Evolutionary conservation across 2,888 invertebrate genomes (phyloP).

Genomic region (Pammene fasciana): DNA sequence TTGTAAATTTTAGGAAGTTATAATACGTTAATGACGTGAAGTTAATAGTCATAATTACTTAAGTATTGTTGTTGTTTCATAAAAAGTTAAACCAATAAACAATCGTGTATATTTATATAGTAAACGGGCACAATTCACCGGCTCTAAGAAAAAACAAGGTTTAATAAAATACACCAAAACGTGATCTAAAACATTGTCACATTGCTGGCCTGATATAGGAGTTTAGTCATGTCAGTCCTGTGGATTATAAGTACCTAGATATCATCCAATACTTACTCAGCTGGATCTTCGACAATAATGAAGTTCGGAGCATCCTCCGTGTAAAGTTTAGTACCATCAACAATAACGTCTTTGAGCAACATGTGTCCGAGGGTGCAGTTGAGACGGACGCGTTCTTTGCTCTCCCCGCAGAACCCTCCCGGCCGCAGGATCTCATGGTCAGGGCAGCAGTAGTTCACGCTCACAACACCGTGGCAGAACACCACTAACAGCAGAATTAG

Average conservation of each 20-base stretch:
- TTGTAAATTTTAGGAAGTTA: no score
- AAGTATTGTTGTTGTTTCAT: no score
- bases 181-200: no score
- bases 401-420: slow-evolving; percentile 55
- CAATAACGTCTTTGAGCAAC: slow-evolving; percentile 64
- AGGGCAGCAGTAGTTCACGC: slow-evolving; percentile 60
- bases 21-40: no score
- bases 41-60: no score
- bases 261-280: slow-evolving; percentile 61
- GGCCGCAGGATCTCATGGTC: slow-evolving; percentile 55
- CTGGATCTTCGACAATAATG: slow-evolving; percentile 68
- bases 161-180: not conserved
- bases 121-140: no score
- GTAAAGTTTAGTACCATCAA: slow-evolving; percentile 66
- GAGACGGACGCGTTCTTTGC: slow-evolving; percentile 49
- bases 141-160: no score
- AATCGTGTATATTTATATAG: no score
- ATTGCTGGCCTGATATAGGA: no score
- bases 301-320: slow-evolving; percentile 67
- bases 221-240: not conserved
- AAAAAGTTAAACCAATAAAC: no score
- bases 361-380: slow-evolving; percentile 66
- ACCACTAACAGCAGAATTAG: slow-evolving; percentile 57
- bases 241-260: no score
- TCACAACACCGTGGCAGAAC: slow-evolving; percentile 18